Evolutionary conservation across 2,888 invertebrate genomes (phyloP), one percentile per base, ranked within the genome.

Genomic region (Limnephilus marmoratus): DNA sequence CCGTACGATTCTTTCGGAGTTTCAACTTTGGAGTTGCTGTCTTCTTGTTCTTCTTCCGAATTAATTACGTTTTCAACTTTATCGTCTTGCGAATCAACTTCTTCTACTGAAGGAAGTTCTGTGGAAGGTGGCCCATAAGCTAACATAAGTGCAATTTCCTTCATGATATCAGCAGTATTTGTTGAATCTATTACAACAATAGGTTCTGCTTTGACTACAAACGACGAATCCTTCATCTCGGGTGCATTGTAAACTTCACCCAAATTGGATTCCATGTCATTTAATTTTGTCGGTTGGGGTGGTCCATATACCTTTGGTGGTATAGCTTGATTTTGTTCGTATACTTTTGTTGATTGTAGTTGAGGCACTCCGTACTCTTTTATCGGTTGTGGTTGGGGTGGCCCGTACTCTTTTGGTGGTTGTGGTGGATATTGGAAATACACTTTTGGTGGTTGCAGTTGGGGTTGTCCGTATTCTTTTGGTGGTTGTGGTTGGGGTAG

Each of bases 101-200:
- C n/a, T 68, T 68, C n/a, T 68, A 68, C 7, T 18, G 68, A 7
- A 9, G 7, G 68, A 9, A 24, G 68, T 83, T 83, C 37, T 11
- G 37, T 34, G 37, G 37, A 3, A 41, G 86, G 86, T 18, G 12
- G 41, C n/a, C 86, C 86, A 29, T 86, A 49, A 49, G 3, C 4
- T 86, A 29, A 29, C 45, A n/a, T 29, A 15, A 49, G 12, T 13
- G 31, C 29, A 37, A 37, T 37, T 83, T 34, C 13, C 7, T 83
- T 83, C 83, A 11, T 24, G 12, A 90, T 15, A 82, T 49, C 3
- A 18, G 5, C 37, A 3, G 34, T 37, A 18, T 83, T 83, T 83
- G 37, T 37, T 24, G 86, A 86, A n/a, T 86, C 86, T n/a, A 45
- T 29, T 86, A 86, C 88, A 5, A 89, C 80, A 34, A 89, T 89